Percentiles rank a stretch among this genome's conserved stretches.
Evolutionary conservation across 2,888 invertebrate genomes (phyloP).

Genomic region (Latrodectus hesperus): DNA sequence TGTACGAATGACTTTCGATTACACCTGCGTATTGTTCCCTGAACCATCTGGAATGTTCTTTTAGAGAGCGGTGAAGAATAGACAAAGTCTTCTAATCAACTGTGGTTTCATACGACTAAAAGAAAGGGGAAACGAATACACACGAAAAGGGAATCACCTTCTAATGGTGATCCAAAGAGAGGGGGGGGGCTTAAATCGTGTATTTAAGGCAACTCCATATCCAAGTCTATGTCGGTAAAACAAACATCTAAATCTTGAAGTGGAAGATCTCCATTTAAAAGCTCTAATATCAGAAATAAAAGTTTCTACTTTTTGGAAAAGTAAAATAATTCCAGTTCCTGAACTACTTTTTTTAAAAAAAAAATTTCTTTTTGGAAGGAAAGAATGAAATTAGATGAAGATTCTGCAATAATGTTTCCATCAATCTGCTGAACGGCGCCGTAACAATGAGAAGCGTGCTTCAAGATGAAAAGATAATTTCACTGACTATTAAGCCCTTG

Average conservation of each 20-base stretch:
- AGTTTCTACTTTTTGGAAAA: too few species aligned
- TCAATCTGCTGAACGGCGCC: background rate
- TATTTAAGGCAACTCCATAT: slow-evolving; percentile 68
- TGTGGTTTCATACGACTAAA: slow-evolving; percentile 45
- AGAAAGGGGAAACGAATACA: slow-evolving; percentile 34
- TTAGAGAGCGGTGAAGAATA: background rate
- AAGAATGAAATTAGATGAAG: too few species aligned
- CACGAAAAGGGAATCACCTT: slow-evolving; percentile 16
- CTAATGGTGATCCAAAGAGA: background rate
- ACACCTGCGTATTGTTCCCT: slow-evolving; percentile 24
- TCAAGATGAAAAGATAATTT: background rate
- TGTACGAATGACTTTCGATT: too few species aligned
- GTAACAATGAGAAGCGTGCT: background rate
- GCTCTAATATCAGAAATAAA: too few species aligned
- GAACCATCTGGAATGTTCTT: slow-evolving; percentile 14
- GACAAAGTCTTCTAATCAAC: slow-evolving; percentile 31
- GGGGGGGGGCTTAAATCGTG: slow-evolving; percentile 19
- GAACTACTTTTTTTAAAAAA: too few species aligned
- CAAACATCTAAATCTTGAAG: background rate
- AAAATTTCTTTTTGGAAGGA: too few species aligned
- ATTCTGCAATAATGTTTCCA: too few species aligned
- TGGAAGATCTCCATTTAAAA: background rate
- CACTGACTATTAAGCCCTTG: background rate
- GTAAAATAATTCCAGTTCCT: too few species aligned
- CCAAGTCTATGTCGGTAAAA: slow-evolving; percentile 50